These are phyloP conservation scores for Artibeus jamaicensis DNA, from an alignment of 2,797 vertebrate genomes.

Conservation along the genomic window DNA sequence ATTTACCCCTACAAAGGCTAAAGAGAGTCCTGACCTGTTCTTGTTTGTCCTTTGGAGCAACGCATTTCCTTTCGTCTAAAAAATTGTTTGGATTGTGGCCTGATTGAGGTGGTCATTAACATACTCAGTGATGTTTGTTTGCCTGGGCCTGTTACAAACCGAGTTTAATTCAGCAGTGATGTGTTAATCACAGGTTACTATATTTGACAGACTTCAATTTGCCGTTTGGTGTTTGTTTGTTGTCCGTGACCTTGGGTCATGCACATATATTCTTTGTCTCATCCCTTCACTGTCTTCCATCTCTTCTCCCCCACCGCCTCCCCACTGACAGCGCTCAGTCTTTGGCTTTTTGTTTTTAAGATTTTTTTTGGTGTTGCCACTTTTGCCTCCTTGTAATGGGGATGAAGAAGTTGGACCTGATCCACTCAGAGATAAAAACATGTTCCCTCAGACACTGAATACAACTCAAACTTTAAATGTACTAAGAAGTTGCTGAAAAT, in stretches of 20 bases:
- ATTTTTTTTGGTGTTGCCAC: background rate
- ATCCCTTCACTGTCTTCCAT: background rate
- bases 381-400: background rate
- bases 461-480: background rate
- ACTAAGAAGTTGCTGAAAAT: background rate
- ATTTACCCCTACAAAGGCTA: background rate
- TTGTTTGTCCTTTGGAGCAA: constrained; percentile 38
- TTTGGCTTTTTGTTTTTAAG: background rate
- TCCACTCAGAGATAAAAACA: background rate
- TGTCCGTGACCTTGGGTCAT: background rate
- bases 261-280: background rate
- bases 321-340: background rate
- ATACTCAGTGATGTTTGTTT: background rate
- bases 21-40: constrained; percentile 40
- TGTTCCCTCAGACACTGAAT: background rate
- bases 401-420: background rate
- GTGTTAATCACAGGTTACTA: background rate
- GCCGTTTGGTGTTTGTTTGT: constrained; percentile 24
- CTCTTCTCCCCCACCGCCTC: background rate
- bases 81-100: background rate
- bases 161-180: background rate
- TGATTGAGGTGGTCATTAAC: constrained; percentile 11
- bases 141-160: background rate
- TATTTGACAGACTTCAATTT: constrained; percentile 45
- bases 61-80: background rate